Conservation (phyloP, 1,140 invertebrate species). For the Cyrtorhinus lividipennis region DNA sequence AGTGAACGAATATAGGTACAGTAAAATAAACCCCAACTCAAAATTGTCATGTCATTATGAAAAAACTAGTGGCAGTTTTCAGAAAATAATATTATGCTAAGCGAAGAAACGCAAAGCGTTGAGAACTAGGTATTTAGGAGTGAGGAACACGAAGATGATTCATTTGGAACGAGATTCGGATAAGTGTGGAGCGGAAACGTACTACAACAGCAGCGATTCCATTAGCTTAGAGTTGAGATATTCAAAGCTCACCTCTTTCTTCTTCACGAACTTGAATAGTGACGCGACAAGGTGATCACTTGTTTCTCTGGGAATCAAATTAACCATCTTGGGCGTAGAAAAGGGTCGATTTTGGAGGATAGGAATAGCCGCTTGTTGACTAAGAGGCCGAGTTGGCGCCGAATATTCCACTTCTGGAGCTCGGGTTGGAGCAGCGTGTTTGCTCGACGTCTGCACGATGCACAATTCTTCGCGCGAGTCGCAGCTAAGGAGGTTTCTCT, state of each 20-base stretch:
- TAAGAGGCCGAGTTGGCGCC: neutral
- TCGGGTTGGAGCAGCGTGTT: neutral
- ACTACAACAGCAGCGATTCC: no score
- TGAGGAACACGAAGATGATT: no score
- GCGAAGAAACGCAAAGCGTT: no score
- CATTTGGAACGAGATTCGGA: no score
- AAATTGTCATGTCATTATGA: no score
- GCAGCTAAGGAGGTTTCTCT: slow-evolving; percentile 54
- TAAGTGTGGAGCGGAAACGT: no score
- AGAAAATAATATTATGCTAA: no score
- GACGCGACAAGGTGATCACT: neutral
- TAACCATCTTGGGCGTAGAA: slow-evolving; percentile 3
- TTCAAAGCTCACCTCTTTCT: slow-evolving; percentile 27
- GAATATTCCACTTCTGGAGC: neutral
- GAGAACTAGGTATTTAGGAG: no score
- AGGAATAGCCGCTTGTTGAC: slow-evolving; percentile 28
- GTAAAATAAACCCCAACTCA: no score
- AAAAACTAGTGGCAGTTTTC: no score
- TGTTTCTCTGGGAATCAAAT: slow-evolving; percentile 2
- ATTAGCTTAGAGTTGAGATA: no score
- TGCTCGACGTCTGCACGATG: slow-evolving; percentile 24
- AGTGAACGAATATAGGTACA: no score
- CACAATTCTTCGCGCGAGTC: slow-evolving; percentile 14
- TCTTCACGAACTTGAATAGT: slow-evolving; percentile 23
- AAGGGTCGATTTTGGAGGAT: slow-evolving; percentile 28